A percentile compares a stretch with the other conserved stretches of the same genome.
Conservation (phyloP, 2,888 invertebrate genomes). For the Meta bourneti region DNA sequence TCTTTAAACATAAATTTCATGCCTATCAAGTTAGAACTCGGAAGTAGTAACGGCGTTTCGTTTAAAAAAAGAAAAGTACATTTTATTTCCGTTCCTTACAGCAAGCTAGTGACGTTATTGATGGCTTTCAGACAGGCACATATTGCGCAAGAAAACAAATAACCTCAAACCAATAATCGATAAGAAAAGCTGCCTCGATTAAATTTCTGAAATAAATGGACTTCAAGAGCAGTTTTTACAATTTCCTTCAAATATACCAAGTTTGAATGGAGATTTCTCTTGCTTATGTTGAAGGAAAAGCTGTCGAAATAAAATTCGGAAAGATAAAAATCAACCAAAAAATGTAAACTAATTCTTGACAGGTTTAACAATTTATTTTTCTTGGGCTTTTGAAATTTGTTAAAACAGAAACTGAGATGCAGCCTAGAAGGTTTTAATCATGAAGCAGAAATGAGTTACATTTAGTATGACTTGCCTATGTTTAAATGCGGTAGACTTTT, state of each 20-base stretch:
- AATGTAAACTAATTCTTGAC: no score
- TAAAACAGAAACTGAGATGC: no score
- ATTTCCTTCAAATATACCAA: no score
- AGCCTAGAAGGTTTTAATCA: no score
- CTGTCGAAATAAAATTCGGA: not conserved
- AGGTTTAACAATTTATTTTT: no score
- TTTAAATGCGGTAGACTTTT: no score
- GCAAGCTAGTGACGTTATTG: conserved; percentile 10
- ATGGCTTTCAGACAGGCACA: conserved; percentile 15
- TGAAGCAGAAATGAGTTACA: no score
- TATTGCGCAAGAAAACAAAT: conserved; percentile 47
- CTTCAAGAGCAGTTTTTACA: not conserved
- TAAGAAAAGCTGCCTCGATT: conserved; percentile 19
- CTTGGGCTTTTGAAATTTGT: no score
- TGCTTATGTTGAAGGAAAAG: not conserved
- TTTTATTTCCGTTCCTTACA: not conserved
- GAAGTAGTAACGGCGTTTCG: not conserved
- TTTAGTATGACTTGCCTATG: no score
- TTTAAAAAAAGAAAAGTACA: not conserved
- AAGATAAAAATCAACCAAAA: not conserved
- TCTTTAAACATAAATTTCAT: not conserved
- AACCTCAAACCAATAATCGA: conserved; percentile 40
- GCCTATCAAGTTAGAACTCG: not conserved
- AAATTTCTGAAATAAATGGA: conserved; percentile 55
- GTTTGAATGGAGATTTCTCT: not conserved